phyloP scores from a whole-genome alignment of 2,888 invertebrate species.

The Spodoptera exigua region DNA sequence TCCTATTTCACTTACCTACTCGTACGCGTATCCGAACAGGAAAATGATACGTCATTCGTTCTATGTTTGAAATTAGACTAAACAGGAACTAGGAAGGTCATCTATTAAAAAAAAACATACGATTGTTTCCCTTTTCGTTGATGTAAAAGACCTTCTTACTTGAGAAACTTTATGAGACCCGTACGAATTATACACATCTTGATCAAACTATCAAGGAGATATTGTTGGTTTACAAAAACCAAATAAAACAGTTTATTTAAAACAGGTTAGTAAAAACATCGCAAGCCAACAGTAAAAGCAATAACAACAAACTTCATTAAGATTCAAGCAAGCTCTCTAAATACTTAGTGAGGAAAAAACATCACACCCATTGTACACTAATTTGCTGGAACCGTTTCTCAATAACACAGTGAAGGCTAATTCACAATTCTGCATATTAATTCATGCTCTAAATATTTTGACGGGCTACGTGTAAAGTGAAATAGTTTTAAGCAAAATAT shows the following conservation, averaged over 20 bases:
- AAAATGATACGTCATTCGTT: no score
- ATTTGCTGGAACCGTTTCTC: conserved; percentile 27
- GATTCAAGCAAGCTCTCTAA: conserved; percentile 29
- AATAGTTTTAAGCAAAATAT: conserved; percentile 1
- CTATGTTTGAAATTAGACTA: no score
- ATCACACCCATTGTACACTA: conserved; percentile 25
- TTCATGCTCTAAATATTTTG: conserved; percentile 48
- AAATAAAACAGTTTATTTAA: not conserved
- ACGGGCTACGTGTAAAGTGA: conserved; percentile 12
- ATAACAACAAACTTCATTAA: conserved; percentile 18
- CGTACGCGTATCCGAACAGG: no score
- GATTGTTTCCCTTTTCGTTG: no score
- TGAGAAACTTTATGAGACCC: no score
- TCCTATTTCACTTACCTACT: no score
- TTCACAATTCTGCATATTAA: conserved; percentile 26
- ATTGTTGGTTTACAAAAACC: not conserved
- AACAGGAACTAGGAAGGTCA: no score
- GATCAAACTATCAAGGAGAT: no score
- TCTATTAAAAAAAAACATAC: no score
- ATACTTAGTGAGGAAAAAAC: conserved; percentile 40
- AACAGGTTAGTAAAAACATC: not conserved
- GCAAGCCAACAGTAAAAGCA: conserved; percentile 1
- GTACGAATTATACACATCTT: no score
- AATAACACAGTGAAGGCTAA: conserved; percentile 43
- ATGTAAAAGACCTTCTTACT: no score